Evolutionary conservation across 2,888 invertebrate genomes (phyloP), one percentile per base, ranked within the genome.

Genomic region (Branchinecta sandiegonensis): DNA sequence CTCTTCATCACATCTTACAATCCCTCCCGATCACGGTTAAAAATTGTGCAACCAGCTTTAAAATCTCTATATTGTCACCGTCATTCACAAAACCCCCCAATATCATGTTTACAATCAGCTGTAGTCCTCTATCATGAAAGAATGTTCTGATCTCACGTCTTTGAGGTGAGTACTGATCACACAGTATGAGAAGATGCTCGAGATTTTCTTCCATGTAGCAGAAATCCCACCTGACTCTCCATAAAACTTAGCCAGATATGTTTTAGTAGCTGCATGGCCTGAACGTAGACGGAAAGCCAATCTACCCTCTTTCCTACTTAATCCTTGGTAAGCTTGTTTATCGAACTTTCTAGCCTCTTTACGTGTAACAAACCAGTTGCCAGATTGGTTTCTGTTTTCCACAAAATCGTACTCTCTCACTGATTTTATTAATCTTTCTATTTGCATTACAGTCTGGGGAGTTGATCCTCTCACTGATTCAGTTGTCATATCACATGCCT

Each of bases 41-140:
- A 56, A 56, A 56, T 56, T 56, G 56, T 56, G 8, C 56, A 13
- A 56, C 56, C 56, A 56, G 56, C 56, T 56, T 56, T 56, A 56
- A 14, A 14, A 56, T 56, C 56, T 8, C 14, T 8, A 56, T 56
- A 56, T 56, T 56, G 7, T 56, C 56, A 56, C 56, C 14, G 0
- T 56, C 56, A 56, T 56, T 7, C 5, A 0, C 14, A n/a, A n/a
- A n/a, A n/a, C 56, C 56, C 14, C 56, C 56, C 8, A 56, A 8
- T n/a, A 56, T 56, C 56, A 56, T n/a, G 14, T 7, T 56, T 5
- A 56, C 5, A 14, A 5, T 56, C 1, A 56, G 7, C 7, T 56
- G 56, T 7, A n/a, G 13, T 8, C 56, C 14, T 56, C 56, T 56
- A n/a, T 56, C 8, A 56, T 56, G 56, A 8, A 56, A 8, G 14